Evolutionary conservation across 1,140 invertebrate species (phyloP), one percentile per base, ranked within the genome.

Genomic region (Chelonus insularis): DNA sequence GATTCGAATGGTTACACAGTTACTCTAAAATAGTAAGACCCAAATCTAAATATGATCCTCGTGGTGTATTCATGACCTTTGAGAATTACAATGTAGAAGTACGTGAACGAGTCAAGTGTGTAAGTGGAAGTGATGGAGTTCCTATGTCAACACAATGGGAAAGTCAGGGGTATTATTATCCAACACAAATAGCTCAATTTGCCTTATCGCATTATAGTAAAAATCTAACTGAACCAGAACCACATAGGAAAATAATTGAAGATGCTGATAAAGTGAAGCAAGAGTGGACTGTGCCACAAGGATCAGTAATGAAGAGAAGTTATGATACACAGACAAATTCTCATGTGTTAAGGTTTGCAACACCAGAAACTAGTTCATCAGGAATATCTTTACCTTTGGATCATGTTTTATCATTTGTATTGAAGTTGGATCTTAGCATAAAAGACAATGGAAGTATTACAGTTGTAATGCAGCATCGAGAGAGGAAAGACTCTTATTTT

Each of bases 151-250:
- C 90, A 0, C 96, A 98, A 73, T 99, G 96, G 96, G 91, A 95
- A 62, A 90, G 89, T 18, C 86, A 87, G 45, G 96, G 95, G 0
- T 98, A 99, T 79, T 96, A 91, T 77, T 99, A 99, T 83, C 96
- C 97, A 0, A 98, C 97, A 1, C 97, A 99, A 84, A 97, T 99
- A 65, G 95, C 96, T 3, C 97, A 99, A 78, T 99, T 95, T 79
- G 97, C 94, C 0, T 79, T 99, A 32, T 93, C 95, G 20, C 97
- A 99, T 81, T 99, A 96, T 80, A 97, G 94, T 76, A 98, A 98
- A 82, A 93, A 95, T 80, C 73, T 95, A 12, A 93, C 91, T 0
- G 92, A 94, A 69, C 86, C 89, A 0, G 86, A 89, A 68, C 90
- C 91, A 4, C 84, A 86, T 32, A 79, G 86, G 62, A 87, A 84